phyloP scores from a whole-genome alignment of 2,113 vertebrate genomes.

The Mesocricetus auratus region DNA sequence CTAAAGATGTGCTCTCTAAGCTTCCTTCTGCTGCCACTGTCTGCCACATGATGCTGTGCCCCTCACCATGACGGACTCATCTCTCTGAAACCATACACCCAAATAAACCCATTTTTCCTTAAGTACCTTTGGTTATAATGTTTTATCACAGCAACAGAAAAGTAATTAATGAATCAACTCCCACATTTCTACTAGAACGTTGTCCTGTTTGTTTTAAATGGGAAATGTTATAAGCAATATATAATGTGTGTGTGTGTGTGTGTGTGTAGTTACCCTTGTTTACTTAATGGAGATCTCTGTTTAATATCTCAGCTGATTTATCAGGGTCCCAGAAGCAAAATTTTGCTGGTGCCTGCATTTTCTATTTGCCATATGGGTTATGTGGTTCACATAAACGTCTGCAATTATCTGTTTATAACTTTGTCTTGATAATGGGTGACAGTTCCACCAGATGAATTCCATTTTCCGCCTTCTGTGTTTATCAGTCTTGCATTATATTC shows the following conservation, averaged over 20 bases:
- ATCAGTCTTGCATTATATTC: neutral
- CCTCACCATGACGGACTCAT: neutral
- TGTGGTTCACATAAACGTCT: slow-evolving; percentile 10
- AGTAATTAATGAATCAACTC: neutral
- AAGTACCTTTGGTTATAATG: neutral
- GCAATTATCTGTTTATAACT: slow-evolving; percentile 13
- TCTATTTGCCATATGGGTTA: neutral
- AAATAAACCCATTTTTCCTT: neutral
- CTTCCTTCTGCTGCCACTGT: neutral
- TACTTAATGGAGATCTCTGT: neutral
- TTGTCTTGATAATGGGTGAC: neutral
- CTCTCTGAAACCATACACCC: neutral
- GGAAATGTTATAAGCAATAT: neutral
- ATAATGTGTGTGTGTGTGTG: neutral
- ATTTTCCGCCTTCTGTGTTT: neutral
- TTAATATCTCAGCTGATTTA: slow-evolving; percentile 36
- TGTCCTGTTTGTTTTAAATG: neutral
- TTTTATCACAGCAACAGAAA: neutral
- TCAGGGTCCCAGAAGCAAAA: neutral
- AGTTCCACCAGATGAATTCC: neutral
- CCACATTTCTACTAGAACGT: neutral
- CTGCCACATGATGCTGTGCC: neutral
- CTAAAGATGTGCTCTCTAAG: neutral
- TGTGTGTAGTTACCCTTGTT: neutral
- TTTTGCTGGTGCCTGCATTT: neutral